Percentiles rank a stretch among this genome's conserved stretches.
Evolutionary conservation across 2,797 vertebrate genomes (phyloP).

Genomic region (Spizella passerina): DNA sequence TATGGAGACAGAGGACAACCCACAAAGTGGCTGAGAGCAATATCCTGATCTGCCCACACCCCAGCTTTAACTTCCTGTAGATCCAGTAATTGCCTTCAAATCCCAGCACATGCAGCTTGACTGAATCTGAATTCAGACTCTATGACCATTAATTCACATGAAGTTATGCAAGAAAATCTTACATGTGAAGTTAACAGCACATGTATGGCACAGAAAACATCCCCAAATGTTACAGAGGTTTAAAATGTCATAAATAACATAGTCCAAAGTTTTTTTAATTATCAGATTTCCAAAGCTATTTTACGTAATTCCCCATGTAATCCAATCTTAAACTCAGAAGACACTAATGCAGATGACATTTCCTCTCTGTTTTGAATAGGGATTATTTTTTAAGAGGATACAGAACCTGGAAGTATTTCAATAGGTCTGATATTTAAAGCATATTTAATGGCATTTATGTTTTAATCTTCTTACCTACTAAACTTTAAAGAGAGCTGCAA

Average conservation of each 20-base stretch:
- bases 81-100: background rate
- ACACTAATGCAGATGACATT: slow-evolving; percentile 75
- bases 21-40: background rate
- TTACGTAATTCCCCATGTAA: slow-evolving; percentile 75
- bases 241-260: slow-evolving; percentile 71
- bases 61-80: background rate
- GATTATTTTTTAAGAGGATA: slow-evolving; percentile 82
- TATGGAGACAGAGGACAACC: background rate
- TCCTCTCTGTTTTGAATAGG: slow-evolving; percentile 74
- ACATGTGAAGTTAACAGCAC: background rate
- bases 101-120: background rate
- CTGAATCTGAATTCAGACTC: background rate
- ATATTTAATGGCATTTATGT: slow-evolving; percentile 80
- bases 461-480: slow-evolving; percentile 82
- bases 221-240: slow-evolving; percentile 25
- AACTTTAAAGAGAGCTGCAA: slow-evolving; percentile 69
- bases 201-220: slow-evolving; percentile 18
- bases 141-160: background rate
- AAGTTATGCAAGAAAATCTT: background rate
- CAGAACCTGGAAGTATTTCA: slow-evolving; percentile 76
- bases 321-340: slow-evolving; percentile 75
- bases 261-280: slow-evolving; percentile 68
- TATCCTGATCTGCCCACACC: background rate
- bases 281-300: slow-evolving; percentile 73
- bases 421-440: slow-evolving; percentile 78